phyloP scores from a whole-genome alignment of 92 coral and sea anemone genomes.

The Blastomussa wellsi region DNA sequence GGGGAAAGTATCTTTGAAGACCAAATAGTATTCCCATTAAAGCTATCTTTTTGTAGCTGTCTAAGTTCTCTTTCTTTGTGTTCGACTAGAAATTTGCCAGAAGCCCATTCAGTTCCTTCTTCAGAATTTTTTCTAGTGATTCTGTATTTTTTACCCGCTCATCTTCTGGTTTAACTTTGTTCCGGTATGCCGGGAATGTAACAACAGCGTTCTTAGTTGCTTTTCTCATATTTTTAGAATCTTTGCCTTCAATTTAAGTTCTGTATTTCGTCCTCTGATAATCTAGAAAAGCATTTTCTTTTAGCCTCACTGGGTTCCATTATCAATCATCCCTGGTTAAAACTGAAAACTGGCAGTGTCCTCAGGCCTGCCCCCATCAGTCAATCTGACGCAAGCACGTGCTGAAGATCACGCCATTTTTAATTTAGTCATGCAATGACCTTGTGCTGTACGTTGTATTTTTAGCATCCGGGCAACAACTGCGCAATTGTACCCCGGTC shows the following conservation, averaged over 20 bases:
- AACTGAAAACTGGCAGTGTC: not conserved
- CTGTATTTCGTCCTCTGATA: not conserved
- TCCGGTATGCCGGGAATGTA: conserved; percentile 36
- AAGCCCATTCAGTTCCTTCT: conserved; percentile 55
- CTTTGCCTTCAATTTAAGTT: too few relatives aligned
- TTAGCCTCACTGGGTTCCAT: not conserved
- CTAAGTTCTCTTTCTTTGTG: conserved; percentile 63
- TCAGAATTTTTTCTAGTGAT: conserved; percentile 27
- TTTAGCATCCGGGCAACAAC: conserved; percentile 24
- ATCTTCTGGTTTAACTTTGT: conserved; percentile 8
- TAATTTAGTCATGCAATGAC: conserved; percentile 34
- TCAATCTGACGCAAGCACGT: conserved; percentile 31
- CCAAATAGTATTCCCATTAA: conserved; percentile 21
- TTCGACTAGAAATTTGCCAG: conserved; percentile 51
- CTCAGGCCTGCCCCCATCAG: conserved; percentile 19
- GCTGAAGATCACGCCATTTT: conserved; percentile 32
- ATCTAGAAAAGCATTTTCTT: conserved; percentile 16
- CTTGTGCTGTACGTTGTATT: conserved; percentile 30
- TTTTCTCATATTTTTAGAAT: not conserved
- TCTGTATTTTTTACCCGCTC: conserved; percentile 24
- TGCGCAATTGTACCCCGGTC: conserved; percentile 32
- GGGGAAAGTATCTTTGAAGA: too few relatives aligned
- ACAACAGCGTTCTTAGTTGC: conserved; percentile 31
- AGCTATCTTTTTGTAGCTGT: conserved; percentile 67
- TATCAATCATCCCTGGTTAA: conserved; percentile 10